These are phyloP conservation scores for Drosophila villosipedis DNA, from an alignment of 2,888 invertebrate genomes.

Conservation along the genomic window DNA sequence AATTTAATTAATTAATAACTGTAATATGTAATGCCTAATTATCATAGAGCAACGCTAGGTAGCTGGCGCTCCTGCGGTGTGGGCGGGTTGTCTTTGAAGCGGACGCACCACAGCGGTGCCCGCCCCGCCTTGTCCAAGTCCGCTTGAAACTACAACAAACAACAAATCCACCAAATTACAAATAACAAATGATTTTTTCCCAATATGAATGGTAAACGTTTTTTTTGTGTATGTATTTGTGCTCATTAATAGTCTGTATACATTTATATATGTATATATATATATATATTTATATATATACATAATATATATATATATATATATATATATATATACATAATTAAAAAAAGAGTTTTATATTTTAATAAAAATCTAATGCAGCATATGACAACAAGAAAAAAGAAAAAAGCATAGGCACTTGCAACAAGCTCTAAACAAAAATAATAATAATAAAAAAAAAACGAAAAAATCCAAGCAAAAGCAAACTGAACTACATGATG, in stretches of 20 bases:
- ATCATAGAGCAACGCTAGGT: conserved; percentile 51
- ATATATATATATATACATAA: conserved; percentile 32
- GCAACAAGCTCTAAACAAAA: conserved; percentile 55
- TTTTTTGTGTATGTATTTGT: conserved; percentile 67
- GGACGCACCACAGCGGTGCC: conserved; percentile 20
- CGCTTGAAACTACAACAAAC: conserved; percentile 67
- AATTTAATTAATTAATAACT: conserved; percentile 76
- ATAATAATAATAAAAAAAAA: conserved; percentile 27
- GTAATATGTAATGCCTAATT: conserved; percentile 67
- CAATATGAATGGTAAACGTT: conserved; percentile 48
- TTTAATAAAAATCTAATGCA: conserved; percentile 65
- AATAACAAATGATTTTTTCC: conserved; percentile 60
- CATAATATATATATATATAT: conserved; percentile 1
- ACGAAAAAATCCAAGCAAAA: conserved; percentile 12
- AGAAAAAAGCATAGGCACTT: conserved; percentile 41
- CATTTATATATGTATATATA: conserved; percentile 29
- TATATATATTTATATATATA: conserved; percentile 9
- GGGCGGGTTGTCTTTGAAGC: conserved; percentile 45
- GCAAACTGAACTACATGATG: conserved; percentile 53
- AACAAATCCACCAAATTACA: conserved; percentile 78
- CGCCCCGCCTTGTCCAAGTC: conserved; percentile 59
- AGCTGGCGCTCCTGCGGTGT: conserved; percentile 51
- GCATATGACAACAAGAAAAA: conserved; percentile 62
- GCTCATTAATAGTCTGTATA: conserved; percentile 62
- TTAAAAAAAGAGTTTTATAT: conserved; percentile 63